Evolutionary conservation across 35 echinoderm and acorn worm species (phyloP).

Genomic region (Strongylocentrotus purpuratus): DNA sequence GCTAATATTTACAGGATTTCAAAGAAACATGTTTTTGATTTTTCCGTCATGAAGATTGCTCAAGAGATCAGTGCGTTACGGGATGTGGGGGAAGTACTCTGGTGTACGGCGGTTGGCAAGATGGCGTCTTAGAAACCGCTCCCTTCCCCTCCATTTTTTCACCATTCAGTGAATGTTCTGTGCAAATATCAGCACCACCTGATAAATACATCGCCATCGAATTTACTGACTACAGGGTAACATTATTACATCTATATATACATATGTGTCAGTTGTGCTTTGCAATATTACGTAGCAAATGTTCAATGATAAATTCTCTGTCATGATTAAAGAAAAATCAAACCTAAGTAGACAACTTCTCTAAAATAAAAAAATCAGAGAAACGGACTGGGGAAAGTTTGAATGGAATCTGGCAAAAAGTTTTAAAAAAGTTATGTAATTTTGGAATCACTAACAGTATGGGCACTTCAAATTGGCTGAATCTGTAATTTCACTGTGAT

Average conservation of each 20-base stretch:
- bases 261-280: not conserved
- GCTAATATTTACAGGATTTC: too few relatives aligned
- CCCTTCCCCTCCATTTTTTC: constrained; percentile 31
- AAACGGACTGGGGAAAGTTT: too few relatives aligned
- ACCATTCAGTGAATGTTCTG: constrained; percentile 60
- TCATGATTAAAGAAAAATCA: too few relatives aligned
- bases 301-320: too few relatives aligned
- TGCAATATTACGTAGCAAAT: too few relatives aligned
- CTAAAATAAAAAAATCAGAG: too few relatives aligned
- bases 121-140: constrained; percentile 25
- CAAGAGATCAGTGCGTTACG: not conserved
- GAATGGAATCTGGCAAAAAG: too few relatives aligned
- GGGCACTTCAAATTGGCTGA: too few relatives aligned
- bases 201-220: constrained; percentile 50
- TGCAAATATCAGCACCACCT: not conserved
- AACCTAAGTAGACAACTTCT: too few relatives aligned
- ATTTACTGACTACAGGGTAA: constrained; percentile 57
- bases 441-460: too few relatives aligned
- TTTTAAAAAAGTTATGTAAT: too few relatives aligned
- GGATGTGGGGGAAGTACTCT: constrained; percentile 46
- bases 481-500: too few relatives aligned
- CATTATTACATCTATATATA: not conserved
- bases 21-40: not conserved
- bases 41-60: not conserved
- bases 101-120: not conserved